Evolutionary conservation across 1,140 invertebrate genomes (phyloP), one percentile per base, ranked within the genome.

Genomic region (Lasioglossum baleicum): DNA sequence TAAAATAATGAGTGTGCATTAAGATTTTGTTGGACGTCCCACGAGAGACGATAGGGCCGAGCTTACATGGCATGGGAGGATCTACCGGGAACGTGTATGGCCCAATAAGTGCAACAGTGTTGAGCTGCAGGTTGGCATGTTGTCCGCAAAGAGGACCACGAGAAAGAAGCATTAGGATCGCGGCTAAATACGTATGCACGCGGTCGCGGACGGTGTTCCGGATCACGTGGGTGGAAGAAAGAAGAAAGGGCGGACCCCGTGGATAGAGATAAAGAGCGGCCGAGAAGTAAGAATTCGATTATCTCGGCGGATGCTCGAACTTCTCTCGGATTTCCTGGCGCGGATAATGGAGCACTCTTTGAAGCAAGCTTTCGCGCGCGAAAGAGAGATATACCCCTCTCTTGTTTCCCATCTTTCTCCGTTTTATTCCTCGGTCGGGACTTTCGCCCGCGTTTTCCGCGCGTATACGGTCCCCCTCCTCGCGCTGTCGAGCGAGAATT

Each of bases 221-320:
- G 56, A 35, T 35, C 35, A 20, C 6, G 56, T 48, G 56, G n/a
- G 6, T 6, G 8, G 48, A 67, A 53, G 51, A 61, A 51, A 71
- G 48, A 67, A 53, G 51, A 61, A 51, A 71, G 42, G 63, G 51
- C 35, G 42, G 42, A 31, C 70, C 20, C 13, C 58, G 72, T 17
- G 68, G 73, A 65, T 79, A 83, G 84, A 83, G 84, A 86, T 86
- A 86, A 86, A 86, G 81, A 77, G 81, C 84, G 81, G 77, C 79
- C 84, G 82, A 87, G 82, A 87, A 87, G 85, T 87, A 86, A 87
- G 84, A 87, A 86, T 87, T 87, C 85, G 84, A 87, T 87, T 87
- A 87, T 86, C 85, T 83, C 78, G 75, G 53, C 75, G 85, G 82
- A 87, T 86, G 85, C 84, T 86, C 84, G 82, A 87, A 86, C 85